Percentiles rank a stretch among this genome's conserved stretches.
These are phyloP conservation scores for Vollenhovia emeryi DNA, from an alignment of 1,140 invertebrate genomes.

Conservation along the genomic window DNA sequence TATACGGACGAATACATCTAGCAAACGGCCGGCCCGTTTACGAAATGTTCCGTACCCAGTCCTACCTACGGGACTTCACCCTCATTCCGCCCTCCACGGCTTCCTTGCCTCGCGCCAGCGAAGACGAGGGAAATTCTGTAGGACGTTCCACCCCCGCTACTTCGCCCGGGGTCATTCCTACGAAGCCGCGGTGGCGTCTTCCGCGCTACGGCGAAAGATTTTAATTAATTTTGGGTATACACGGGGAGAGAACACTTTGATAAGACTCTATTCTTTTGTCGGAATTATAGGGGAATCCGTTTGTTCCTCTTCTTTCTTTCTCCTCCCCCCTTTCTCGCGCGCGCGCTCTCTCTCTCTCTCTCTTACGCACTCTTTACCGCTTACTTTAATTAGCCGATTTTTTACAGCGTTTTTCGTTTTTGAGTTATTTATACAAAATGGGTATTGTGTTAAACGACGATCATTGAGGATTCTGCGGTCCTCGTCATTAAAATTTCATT, in stretches of 20 bases:
- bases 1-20: constrained; percentile 63
- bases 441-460: not conserved
- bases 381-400: constrained; percentile 53
- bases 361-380: not conserved
- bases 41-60: constrained; percentile 60
- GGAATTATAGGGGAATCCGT: constrained; percentile 43
- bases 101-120: not conserved
- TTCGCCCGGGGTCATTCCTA: constrained; percentile 42
- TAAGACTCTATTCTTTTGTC: constrained; percentile 53
- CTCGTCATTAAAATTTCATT: not conserved
- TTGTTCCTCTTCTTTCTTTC: not conserved
- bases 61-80: constrained; percentile 40
- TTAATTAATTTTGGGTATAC: constrained; percentile 69
- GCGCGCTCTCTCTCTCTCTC: not conserved
- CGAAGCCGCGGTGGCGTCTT: not conserved
- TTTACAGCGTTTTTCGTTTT: not conserved
- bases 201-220: constrained; percentile 55
- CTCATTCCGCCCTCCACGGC: constrained; percentile 21
- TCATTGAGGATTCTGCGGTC: not conserved
- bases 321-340: too few species aligned
- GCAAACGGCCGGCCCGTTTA: constrained; percentile 45
- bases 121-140: constrained; percentile 45
- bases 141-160: not conserved
- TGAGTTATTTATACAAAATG: not conserved
- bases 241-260: constrained; percentile 54